Evolutionary conservation across 1,140 invertebrate genomes (phyloP).

Genomic region (Drosophila sp.): DNA sequence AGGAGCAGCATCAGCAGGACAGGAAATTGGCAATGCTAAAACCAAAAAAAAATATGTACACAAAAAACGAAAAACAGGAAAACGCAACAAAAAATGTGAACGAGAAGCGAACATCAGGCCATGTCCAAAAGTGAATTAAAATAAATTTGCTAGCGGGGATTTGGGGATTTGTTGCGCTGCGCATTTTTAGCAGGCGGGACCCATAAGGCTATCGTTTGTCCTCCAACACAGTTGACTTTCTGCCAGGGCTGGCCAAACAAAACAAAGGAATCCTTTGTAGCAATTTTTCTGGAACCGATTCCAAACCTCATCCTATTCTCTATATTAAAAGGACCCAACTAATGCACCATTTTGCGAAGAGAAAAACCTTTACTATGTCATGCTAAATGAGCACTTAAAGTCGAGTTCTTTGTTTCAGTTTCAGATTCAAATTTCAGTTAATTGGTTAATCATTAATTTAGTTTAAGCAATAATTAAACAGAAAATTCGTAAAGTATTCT

Average conservation of each 20-base stretch:
- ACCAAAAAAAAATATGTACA: conserved; percentile 34
- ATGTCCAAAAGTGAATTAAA: conserved; percentile 80
- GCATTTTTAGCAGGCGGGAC: conserved; percentile 69
- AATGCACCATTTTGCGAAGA: too few relatives aligned
- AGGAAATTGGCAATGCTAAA: conserved; percentile 78
- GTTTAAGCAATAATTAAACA: too few relatives aligned
- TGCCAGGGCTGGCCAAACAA: conserved; percentile 45
- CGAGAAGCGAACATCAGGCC: conserved; percentile 42
- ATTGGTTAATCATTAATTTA: too few relatives aligned
- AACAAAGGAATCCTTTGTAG: too few relatives aligned
- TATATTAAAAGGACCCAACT: too few relatives aligned
- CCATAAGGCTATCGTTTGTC: conserved; percentile 49
- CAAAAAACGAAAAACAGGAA: conserved; percentile 27
- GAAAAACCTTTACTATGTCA: too few relatives aligned
- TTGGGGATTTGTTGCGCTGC: conserved; percentile 78
- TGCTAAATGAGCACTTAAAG: too few relatives aligned
- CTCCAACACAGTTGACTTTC: conserved; percentile 41
- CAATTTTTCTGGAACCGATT: too few relatives aligned
- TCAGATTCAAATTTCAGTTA: too few relatives aligned
- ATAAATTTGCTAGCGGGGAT: conserved; percentile 81
- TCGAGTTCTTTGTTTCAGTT: too few relatives aligned
- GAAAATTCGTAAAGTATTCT: too few relatives aligned
- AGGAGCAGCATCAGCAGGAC: conserved; percentile 28
- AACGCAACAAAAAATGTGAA: background rate
- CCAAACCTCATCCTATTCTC: too few relatives aligned